These are phyloP conservation scores for Eupithecia subfuscata DNA, from an alignment of 2,888 invertebrate species.

Conservation along the genomic window DNA sequence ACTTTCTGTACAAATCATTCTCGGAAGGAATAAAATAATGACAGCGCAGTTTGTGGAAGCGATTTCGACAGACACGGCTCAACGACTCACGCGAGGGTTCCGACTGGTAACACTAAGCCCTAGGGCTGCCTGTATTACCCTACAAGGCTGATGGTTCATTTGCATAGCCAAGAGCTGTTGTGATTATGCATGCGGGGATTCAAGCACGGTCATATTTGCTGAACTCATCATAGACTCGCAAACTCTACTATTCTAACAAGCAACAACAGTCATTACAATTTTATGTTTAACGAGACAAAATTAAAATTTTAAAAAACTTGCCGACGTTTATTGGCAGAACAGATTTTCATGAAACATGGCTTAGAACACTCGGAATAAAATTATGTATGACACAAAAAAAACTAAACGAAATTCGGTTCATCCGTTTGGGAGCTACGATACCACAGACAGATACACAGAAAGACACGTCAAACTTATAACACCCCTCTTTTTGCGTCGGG, in stretches of 20 bases:
- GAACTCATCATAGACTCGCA: slow-evolving; percentile 10
- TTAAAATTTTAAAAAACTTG: no score
- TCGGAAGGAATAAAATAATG: slow-evolving; percentile 44
- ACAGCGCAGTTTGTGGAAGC: slow-evolving; percentile 57
- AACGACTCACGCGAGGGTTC: slow-evolving; percentile 48
- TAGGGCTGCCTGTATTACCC: slow-evolving; percentile 49
- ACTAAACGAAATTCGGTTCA: no score
- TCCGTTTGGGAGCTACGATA: no score
- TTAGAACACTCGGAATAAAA: no score
- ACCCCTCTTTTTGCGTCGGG: no score
- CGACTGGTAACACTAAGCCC: slow-evolving; percentile 46
- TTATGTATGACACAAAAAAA: no score
- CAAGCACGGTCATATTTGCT: slow-evolving; percentile 27
- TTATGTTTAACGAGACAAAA: background rate
- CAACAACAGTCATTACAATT: background rate
- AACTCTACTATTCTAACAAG: background rate
- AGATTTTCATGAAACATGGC: no score
- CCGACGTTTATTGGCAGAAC: no score
- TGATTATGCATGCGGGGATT: slow-evolving; percentile 37
- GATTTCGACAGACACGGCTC: slow-evolving; percentile 53
- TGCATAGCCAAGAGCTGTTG: slow-evolving; percentile 51
- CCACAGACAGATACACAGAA: no score
- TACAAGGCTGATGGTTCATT: slow-evolving; percentile 48
- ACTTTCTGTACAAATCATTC: slow-evolving; percentile 50
- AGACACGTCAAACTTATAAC: no score